Evolutionary conservation across 2,888 invertebrate species (phyloP).

Genomic region (Sesia bembeciformis): DNA sequence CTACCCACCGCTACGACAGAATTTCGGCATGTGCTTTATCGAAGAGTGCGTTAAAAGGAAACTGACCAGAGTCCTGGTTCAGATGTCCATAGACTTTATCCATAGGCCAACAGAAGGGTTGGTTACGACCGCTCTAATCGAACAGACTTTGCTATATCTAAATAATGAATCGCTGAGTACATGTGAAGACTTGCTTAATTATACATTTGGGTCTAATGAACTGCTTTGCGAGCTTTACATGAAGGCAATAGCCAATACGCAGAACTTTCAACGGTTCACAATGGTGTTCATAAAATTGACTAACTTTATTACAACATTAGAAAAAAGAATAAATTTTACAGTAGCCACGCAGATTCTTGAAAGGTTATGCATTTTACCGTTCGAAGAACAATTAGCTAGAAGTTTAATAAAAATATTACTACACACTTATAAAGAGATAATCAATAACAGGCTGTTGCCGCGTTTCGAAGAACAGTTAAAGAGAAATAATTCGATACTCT

Average conservation of each 20-base stretch:
- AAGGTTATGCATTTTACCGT: conserved; percentile 44
- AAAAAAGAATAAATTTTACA: conserved; percentile 21
- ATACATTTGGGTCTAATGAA: conserved; percentile 5
- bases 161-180: conserved; percentile 26
- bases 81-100: conserved; percentile 39
- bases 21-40: conserved; percentile 30
- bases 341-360: conserved; percentile 40
- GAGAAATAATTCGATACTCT: conserved; percentile 15
- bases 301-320: conserved; percentile 26
- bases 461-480: conserved; percentile 33
- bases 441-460: conserved; percentile 25
- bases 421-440: conserved; percentile 31
- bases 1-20: conserved; percentile 17
- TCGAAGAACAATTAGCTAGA: conserved; percentile 25
- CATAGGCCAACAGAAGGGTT: conserved; percentile 13
- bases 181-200: conserved; percentile 30
- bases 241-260: conserved; percentile 36
- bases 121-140: conserved; percentile 8
- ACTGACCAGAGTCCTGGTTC: conserved; percentile 31
- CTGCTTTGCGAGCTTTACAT: conserved; percentile 41
- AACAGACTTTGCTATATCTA: conserved; percentile 33
- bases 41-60: conserved; percentile 32
- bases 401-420: conserved; percentile 34
- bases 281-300: conserved; percentile 39
- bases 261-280: conserved; percentile 55